phyloP scores from a whole-genome alignment of 2,797 vertebrate genomes.

The Naso thynnoides region DNA sequence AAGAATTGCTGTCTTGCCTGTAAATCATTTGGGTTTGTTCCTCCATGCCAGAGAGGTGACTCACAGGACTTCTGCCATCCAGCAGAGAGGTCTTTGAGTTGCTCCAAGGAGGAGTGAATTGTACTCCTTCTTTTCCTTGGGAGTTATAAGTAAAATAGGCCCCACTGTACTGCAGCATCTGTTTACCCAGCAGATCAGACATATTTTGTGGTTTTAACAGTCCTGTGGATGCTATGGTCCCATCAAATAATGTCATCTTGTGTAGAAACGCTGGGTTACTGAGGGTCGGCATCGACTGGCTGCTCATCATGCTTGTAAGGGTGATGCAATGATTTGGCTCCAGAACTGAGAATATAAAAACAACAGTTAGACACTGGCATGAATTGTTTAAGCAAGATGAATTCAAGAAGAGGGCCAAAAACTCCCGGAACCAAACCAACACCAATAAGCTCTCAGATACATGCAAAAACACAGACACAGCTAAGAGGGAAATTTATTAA shows the following conservation, averaged over 20 bases:
- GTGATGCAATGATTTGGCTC: conserved; percentile 37
- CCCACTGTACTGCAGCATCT: conserved; percentile 81
- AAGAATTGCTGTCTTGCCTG: conserved; percentile 76
- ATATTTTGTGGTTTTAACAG: conserved; percentile 71
- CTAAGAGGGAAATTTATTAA: no score
- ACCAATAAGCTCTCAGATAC: no score
- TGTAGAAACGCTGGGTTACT: conserved; percentile 77
- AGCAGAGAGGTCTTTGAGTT: conserved; percentile 65
- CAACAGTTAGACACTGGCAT: conserved; percentile 32
- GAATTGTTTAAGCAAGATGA: neutral
- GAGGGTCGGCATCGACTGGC: conserved; percentile 78
- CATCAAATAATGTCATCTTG: conserved; percentile 87
- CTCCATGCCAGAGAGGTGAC: conserved; percentile 75
- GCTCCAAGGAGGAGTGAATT: conserved; percentile 79
- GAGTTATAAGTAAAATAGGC: conserved; percentile 86
- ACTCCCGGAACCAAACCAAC: no score
- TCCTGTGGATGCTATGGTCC: conserved; percentile 64
- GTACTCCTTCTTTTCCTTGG: conserved; percentile 72
- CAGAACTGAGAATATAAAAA: conserved; percentile 64
- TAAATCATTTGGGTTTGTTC: conserved; percentile 77
- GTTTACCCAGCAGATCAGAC: conserved; percentile 72
- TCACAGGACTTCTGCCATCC: conserved; percentile 69
- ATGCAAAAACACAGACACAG: no score
- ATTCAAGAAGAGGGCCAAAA: neutral
- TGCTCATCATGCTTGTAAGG: conserved; percentile 83